Base-by-base conservation (phyloP, 1,140 invertebrate genomes). In the Cryptotermes secundus region DNA sequence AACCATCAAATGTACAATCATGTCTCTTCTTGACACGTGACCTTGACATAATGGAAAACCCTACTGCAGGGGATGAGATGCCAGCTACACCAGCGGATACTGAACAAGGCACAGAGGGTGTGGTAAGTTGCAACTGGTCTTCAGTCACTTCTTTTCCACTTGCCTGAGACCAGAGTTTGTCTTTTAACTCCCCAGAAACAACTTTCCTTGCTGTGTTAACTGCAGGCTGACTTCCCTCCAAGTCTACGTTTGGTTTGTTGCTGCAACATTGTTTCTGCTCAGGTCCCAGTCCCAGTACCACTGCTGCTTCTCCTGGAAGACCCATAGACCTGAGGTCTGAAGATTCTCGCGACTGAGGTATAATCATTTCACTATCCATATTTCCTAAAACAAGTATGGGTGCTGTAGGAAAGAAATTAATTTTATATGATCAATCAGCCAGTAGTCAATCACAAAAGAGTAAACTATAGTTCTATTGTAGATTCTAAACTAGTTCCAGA, bases 1-100 rank as follows among this genome's bases (percentile, higher is more conserved):
- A 90, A 16, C 83, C 85, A 34, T 83, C 81, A n/a, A 87, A 86
- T 0, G 85, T 80, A 85, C 88, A 89, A 1, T 84, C 72, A 72
- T 86, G 84, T 72, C 81, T 80, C 79, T 86, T 87, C 59, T 82
- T 84, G 42, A 31, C 45, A 34, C 80, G 38, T 59, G 80, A 81
- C 12, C 35, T 45, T 19, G 35, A 45, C 34, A 81, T 45, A 7
- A 12, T 35, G 26, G 80, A 81, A 19, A 36, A 1, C 10, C 59
- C 59, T 72, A 72, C 59, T n/a, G n/a, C n/a, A 72, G 59, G 59
- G 0, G 59, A 31, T 10, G 59, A 14, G 59, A 72, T 31, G n/a
- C 31, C 26, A 31, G 59, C 6, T 72, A n/a, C 10, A 19, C 45
- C 45, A 19, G 45, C 16, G 9, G 59, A 72, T 31, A 31, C 7